phyloP scores from a whole-genome alignment of 2,113 vertebrate genomes.

The Malaclemys terrapin region DNA sequence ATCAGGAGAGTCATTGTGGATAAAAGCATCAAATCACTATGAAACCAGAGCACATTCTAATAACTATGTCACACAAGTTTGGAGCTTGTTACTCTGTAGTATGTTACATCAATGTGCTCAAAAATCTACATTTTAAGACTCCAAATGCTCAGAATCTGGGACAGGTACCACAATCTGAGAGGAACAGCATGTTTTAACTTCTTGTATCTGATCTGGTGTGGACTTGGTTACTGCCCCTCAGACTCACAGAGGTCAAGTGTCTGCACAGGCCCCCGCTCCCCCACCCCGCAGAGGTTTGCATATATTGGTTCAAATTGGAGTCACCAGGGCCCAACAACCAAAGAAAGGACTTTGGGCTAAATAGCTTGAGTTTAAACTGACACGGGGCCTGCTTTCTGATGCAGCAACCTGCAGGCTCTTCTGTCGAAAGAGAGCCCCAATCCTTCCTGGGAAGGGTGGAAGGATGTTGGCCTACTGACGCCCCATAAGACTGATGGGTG shows the following conservation, averaged over 20 bases:
- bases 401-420: neutral
- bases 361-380: neutral
- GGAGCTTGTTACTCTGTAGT: neutral
- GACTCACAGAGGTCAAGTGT: neutral
- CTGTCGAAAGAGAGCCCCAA: neutral
- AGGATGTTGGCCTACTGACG: neutral
- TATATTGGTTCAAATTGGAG: neutral
- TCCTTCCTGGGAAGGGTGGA: neutral
- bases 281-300: neutral
- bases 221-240: neutral
- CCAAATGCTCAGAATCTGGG: neutral
- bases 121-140: neutral
- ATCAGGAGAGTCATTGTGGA: neutral
- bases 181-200: rapidly evolving
- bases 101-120: rapidly evolving
- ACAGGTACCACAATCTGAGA: too few relatives aligned
- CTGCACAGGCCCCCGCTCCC: neutral
- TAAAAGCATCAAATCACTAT: rapidly evolving
- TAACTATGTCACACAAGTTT: neutral
- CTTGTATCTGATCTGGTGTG: neutral
- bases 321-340: neutral
- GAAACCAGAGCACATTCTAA: rapidly evolving
- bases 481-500: neutral
- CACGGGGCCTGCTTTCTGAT: neutral
- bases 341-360: neutral